phyloP scores from a whole-genome alignment of 2,113 vertebrate genomes.

The Sterrhoptilus dennistouni region DNA sequence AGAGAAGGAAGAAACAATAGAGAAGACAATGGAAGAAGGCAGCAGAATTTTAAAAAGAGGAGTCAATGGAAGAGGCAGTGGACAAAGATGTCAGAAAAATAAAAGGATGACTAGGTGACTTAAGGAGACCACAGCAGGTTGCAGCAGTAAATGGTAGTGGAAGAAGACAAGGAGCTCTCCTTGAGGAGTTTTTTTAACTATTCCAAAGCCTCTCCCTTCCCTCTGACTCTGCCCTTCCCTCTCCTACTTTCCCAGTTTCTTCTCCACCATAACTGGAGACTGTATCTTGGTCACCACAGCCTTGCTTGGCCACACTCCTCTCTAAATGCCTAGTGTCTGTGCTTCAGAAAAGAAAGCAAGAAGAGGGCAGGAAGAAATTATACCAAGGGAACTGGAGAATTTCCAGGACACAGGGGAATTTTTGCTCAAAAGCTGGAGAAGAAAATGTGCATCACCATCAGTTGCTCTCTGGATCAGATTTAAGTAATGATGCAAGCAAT shows the following conservation, averaged over 20 bases:
- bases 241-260: not conserved
- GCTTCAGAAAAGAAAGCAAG: not conserved
- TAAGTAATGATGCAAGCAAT: not conserved
- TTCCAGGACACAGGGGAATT: not conserved
- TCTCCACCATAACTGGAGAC: not conserved
- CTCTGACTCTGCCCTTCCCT: not conserved
- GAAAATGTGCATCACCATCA: not conserved
- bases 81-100: not conserved
- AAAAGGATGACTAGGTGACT: not conserved
- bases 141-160: accelerated
- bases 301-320: not conserved
- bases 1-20: not conserved
- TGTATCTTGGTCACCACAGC: not conserved
- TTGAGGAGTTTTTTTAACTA: not conserved
- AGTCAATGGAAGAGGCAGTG: not conserved
- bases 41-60: not conserved
- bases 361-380: not conserved
- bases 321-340: not conserved
- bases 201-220: not conserved
- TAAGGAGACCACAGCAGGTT: not conserved
- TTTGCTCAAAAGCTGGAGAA: not conserved
- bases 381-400: not conserved
- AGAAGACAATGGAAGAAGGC: not conserved
- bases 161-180: not conserved
- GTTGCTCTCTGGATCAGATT: not conserved